A percentile compares a stretch with the other conserved stretches of the same genome.
phyloP scores from a whole-genome alignment of 1,140 invertebrate species.

The Heliconius himera region DNA sequence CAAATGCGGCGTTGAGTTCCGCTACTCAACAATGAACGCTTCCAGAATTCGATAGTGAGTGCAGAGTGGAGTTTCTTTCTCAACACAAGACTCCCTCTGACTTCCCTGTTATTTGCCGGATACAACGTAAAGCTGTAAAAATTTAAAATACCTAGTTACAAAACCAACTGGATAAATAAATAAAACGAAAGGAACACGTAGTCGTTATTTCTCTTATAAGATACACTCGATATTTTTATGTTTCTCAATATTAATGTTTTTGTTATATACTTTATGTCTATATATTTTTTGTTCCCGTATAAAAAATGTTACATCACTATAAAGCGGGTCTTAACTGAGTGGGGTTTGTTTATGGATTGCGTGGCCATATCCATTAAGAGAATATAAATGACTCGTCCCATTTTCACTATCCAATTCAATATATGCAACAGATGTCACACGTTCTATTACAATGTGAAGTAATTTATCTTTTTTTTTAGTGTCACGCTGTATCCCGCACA shows the following conservation, averaged over 20 bases:
- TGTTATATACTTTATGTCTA: not conserved
- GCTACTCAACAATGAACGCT: too few relatives aligned
- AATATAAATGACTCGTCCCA: slow-evolving; percentile 34
- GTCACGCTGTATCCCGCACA: not conserved
- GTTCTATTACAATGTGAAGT: not conserved
- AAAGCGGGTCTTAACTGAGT: not conserved
- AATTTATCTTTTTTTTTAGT: not conserved
- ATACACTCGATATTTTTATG: not conserved
- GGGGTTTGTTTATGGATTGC: slow-evolving; percentile 29
- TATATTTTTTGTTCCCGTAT: not conserved
- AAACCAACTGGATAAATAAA: too few relatives aligned
- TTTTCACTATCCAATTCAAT: slow-evolving; percentile 33
- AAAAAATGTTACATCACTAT: not conserved
- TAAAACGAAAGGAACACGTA: not conserved
- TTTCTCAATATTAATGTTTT: not conserved
- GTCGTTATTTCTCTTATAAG: not conserved
- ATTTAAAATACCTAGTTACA: too few relatives aligned
- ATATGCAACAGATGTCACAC: slow-evolving; percentile 29
- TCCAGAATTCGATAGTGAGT: too few relatives aligned
- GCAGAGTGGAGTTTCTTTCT: too few relatives aligned
- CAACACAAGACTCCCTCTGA: too few relatives aligned
- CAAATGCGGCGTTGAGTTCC: too few relatives aligned
- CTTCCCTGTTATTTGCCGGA: too few relatives aligned
- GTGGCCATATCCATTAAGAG: slow-evolving; percentile 28
- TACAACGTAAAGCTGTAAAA: too few relatives aligned